phyloP scores from a whole-genome alignment of 2,113 vertebrate species.

The Antennarius striatus region DNA sequence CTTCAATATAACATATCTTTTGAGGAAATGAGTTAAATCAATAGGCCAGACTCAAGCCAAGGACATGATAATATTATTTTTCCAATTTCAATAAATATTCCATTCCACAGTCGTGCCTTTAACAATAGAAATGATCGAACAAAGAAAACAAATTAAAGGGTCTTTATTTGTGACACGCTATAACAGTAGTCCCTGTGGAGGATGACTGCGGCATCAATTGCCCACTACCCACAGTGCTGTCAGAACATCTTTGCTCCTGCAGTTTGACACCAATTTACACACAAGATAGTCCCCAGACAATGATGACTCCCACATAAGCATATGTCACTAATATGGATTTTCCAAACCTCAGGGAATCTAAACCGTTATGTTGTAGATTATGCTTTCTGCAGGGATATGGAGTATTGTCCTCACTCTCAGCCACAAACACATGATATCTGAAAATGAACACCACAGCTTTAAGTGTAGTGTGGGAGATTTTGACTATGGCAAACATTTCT shows the following conservation, averaged over 20 bases:
- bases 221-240: conserved; percentile 16
- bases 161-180: conserved; percentile 4
- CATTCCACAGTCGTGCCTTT: too few relatives aligned
- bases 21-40: too few relatives aligned
- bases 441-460: background rate
- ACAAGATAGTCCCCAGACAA: conserved; percentile 2
- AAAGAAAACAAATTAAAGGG: conserved; percentile 4
- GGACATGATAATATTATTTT: too few relatives aligned
- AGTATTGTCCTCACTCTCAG: background rate
- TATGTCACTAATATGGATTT: conserved; percentile 26
- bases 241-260: conserved; percentile 8
- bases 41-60: too few relatives aligned
- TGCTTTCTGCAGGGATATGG: background rate
- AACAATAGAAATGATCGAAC: background rate
- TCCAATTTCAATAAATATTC: too few relatives aligned
- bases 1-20: too few relatives aligned
- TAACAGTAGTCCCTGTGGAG: conserved; percentile 8
- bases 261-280: conserved; percentile 35
- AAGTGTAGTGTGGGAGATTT: background rate
- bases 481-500: background rate
- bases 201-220: conserved; percentile 8
- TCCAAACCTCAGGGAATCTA: conserved; percentile 2
- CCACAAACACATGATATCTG: background rate
- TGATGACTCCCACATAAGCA: conserved; percentile 25
- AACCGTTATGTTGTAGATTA: background rate